A percentile compares a stretch with the other conserved stretches of the same genome.
Evolutionary conservation across 2,888 invertebrate genomes (phyloP).

Genomic region (Eristalis pertinax): DNA sequence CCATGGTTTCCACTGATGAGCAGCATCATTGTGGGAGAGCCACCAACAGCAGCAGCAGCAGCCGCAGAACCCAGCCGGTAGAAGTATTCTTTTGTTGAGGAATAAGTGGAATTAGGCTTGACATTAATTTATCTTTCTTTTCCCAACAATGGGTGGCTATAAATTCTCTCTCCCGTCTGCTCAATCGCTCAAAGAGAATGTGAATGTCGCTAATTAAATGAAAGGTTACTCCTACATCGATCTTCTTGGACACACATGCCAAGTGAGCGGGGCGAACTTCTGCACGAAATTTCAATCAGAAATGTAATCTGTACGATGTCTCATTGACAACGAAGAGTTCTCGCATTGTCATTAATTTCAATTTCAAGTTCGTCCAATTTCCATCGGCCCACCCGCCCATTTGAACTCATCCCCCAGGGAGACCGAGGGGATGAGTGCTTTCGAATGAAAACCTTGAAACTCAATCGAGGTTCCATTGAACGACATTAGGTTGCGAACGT

Average conservation of each 20-base stretch:
- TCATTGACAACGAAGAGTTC: neutral
- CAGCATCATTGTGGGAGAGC: constrained; percentile 18
- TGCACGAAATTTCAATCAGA: neutral
- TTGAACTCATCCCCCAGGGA: neutral
- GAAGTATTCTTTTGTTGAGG: constrained; percentile 16
- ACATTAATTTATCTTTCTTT: constrained; percentile 57
- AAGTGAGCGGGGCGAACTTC: neutral
- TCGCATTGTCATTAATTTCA: neutral
- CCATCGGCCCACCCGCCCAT: neutral
- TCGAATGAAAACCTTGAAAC: constrained; percentile 21
- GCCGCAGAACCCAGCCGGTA: neutral
- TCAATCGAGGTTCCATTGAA: constrained; percentile 26
- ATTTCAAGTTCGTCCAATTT: neutral
- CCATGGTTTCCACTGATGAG: neutral
- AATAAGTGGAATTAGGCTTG: constrained; percentile 22
- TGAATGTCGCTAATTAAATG: constrained; percentile 2
- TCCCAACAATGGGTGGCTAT: constrained; percentile 31
- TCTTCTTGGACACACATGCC: neutral
- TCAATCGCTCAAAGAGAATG: constrained; percentile 30
- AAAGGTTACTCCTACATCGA: neutral
- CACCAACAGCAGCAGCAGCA: neutral
- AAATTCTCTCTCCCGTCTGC: constrained; percentile 11
- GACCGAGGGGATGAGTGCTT: no score
- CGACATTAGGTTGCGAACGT: constrained; percentile 2
- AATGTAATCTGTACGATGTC: neutral